phyloP scores from a whole-genome alignment of 30 jellyfish, hydroid and myxozoan genomes.

The Euphysa ruthae region DNA sequence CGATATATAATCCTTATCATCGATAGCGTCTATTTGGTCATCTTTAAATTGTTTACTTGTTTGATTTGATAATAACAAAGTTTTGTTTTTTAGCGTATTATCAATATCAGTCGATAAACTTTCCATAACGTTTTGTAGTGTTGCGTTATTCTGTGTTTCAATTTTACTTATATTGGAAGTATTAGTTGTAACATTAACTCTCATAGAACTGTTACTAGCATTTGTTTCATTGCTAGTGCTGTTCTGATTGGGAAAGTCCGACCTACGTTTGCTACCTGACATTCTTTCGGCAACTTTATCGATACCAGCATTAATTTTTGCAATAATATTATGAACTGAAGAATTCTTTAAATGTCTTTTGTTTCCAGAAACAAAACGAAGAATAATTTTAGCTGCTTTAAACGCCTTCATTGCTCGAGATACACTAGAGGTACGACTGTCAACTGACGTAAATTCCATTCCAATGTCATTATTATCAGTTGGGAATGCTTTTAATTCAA shows the following conservation, averaged over 20 bases:
- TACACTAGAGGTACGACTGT: conserved; percentile 11
- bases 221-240: not conserved
- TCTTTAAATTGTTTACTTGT: too few species aligned
- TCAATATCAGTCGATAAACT: too few species aligned
- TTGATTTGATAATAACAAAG: too few species aligned
- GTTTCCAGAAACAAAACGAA: not conserved
- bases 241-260: conserved; percentile 28
- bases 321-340: not conserved
- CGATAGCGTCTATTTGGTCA: too few species aligned
- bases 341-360: conserved; percentile 6
- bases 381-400: conserved; percentile 20
- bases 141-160: too few species aligned
- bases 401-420: conserved; percentile 18
- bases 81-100: too few species aligned
- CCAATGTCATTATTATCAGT: conserved; percentile 18
- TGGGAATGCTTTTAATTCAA: conserved; percentile 10
- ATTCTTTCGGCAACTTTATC: not conserved
- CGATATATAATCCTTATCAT: too few species aligned
- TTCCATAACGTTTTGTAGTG: too few species aligned
- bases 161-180: too few species aligned
- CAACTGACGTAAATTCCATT: conserved; percentile 27
- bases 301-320: not conserved
- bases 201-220: not conserved
- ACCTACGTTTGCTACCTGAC: not conserved
- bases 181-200: too few species aligned